Conservation (phyloP, 2,888 invertebrate genomes). For the Callimorpha dominula region DNA sequence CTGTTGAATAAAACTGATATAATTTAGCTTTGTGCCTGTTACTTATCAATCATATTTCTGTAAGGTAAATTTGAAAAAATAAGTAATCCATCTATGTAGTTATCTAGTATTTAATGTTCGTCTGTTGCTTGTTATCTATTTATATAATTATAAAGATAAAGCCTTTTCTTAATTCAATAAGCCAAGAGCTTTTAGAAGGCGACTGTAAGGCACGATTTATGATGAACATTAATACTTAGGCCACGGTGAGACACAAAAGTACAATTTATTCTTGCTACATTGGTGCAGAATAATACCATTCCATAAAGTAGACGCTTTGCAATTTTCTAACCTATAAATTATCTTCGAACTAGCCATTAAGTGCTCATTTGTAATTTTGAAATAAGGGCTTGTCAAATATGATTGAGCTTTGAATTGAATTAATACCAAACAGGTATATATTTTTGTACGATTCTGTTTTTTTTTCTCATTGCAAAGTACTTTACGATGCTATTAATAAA, state of each 20-base stretch:
- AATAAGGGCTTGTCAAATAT: neutral
- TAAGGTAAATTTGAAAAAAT: no score
- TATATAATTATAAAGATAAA: neutral
- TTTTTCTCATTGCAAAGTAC: neutral
- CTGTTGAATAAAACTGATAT: no score
- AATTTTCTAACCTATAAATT: conserved; percentile 19
- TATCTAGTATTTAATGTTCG: no score
- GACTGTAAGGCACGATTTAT: neutral
- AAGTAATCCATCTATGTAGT: no score
- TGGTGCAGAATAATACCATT: conserved; percentile 9
- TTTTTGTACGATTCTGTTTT: neutral
- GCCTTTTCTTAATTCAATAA: neutral
- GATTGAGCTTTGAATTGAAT: neutral
- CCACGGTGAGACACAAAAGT: neutral
- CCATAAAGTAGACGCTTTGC: conserved; percentile 15
- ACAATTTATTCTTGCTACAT: conserved; percentile 21
- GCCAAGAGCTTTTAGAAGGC: neutral
- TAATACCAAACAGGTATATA: neutral
- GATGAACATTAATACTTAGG: neutral
- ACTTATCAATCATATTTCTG: no score
- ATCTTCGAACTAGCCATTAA: conserved; percentile 5
- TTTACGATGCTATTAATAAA: no score
- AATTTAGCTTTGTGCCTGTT: no score
- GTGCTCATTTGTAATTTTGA: neutral
- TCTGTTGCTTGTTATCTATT: no score